phyloP scores from a whole-genome alignment of 1,140 invertebrate genomes.

The Lordiphosa collinella region DNA sequence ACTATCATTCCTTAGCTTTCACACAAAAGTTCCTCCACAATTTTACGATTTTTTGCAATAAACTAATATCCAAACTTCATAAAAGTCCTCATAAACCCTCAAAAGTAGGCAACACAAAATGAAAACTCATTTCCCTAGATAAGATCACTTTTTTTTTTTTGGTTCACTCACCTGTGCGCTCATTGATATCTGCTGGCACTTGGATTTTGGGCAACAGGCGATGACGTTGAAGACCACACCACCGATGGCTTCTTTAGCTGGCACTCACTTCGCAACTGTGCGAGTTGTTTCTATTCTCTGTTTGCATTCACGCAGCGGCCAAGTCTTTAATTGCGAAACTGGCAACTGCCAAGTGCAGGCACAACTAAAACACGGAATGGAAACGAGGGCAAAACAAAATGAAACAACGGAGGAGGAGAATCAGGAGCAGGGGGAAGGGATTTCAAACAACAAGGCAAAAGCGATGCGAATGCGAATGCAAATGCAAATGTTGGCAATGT shows the following conservation, averaged over 20 bases:
- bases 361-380: slow-evolving; percentile 14
- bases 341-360: slow-evolving; percentile 22
- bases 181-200: slow-evolving; percentile 20
- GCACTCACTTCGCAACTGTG: slow-evolving; percentile 30
- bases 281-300: slow-evolving; percentile 21
- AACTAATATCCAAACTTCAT: too few species aligned
- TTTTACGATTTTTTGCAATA: too few species aligned
- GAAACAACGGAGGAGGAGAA: not conserved
- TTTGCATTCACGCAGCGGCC: slow-evolving; percentile 3
- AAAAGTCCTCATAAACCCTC: too few species aligned
- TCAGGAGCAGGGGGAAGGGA: too few species aligned
- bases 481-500: slow-evolving; percentile 14
- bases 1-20: too few species aligned
- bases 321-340: slow-evolving; percentile 38
- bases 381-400: slow-evolving; percentile 16
- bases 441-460: slow-evolving; percentile 5
- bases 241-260: not conserved
- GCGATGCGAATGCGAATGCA: too few species aligned
- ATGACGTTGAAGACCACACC: not conserved
- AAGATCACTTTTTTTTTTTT: not conserved
- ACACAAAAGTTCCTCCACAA: too few species aligned
- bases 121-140: not conserved
- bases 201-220: slow-evolving; percentile 1
- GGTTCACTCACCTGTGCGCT: slow-evolving; percentile 57
- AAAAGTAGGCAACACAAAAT: too few species aligned